Conservation (phyloP, 2,888 invertebrate genomes). For the Pyrocoelia pectoralis region DNA sequence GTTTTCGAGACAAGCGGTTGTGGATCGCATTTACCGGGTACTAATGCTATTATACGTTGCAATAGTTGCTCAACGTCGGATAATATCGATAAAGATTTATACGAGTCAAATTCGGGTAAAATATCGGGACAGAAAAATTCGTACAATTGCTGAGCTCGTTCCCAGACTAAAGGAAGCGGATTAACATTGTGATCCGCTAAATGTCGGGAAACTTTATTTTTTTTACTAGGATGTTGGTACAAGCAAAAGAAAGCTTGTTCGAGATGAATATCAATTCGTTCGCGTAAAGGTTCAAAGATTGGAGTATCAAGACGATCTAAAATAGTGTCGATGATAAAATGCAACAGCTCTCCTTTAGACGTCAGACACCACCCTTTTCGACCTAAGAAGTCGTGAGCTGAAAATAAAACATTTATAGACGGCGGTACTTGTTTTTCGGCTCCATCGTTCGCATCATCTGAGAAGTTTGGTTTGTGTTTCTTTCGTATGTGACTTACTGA, state of each 20-base stretch:
- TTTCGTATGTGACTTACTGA: constrained; percentile 53
- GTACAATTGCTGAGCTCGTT: constrained; percentile 76
- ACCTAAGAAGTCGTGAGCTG: constrained; percentile 84
- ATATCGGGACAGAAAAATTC: constrained; percentile 82
- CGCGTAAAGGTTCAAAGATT: constrained; percentile 68
- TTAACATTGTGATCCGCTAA: constrained; percentile 80
- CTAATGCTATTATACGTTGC: constrained; percentile 71
- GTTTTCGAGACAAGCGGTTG: constrained; percentile 69
- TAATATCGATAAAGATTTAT: constrained; percentile 78
- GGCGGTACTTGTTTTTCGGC: constrained; percentile 71
- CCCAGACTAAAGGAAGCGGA: constrained; percentile 75
- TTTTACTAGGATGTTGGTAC: constrained; percentile 82
- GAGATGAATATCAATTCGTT: constrained; percentile 78
- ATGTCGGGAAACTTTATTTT: constrained; percentile 68
- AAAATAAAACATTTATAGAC: constrained; percentile 79
- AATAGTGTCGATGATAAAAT: constrained; percentile 78
- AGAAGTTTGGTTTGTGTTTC: constrained; percentile 43
- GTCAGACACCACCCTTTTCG: constrained; percentile 79
- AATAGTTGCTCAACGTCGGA: constrained; percentile 80
- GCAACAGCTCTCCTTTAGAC: constrained; percentile 78
- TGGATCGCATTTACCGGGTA: constrained; percentile 75
- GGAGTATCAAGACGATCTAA: constrained; percentile 75
- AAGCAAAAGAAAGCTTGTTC: constrained; percentile 90
- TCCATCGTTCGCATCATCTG: constrained; percentile 58
- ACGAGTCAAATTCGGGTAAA: constrained; percentile 84